These are phyloP conservation scores for Caiman crocodilus DNA, from an alignment of 2,797 vertebrate species.

Conservation along the genomic window DNA sequence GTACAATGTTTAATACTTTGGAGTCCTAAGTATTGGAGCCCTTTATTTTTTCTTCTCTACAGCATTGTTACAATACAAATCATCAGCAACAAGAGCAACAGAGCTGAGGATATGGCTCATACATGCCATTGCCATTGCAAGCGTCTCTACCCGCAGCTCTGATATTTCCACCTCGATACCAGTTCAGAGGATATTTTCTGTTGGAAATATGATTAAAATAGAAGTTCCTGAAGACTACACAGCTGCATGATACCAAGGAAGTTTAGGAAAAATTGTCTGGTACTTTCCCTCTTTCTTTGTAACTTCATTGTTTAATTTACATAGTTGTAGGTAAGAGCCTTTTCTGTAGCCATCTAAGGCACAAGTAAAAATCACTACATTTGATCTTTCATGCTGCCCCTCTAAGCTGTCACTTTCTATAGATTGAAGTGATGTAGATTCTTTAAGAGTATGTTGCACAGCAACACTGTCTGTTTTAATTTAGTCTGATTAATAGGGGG, in stretches of 20 bases:
- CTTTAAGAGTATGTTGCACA: background rate
- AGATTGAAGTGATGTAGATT: background rate
- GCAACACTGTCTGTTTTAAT: conserved; percentile 2
- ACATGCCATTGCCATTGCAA: too few relatives aligned
- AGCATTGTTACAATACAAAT: too few relatives aligned
- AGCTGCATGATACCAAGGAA: background rate
- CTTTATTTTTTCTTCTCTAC: background rate
- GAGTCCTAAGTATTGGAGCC: too few relatives aligned
- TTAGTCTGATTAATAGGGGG: background rate
- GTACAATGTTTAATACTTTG: background rate
- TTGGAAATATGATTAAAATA: background rate
- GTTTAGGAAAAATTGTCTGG: background rate
- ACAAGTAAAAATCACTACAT: background rate
- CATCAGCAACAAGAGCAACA: too few relatives aligned
- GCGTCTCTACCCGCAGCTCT: fast-evolving
- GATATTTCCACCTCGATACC: background rate
- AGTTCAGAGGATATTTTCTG: background rate
- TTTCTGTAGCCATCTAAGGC: background rate
- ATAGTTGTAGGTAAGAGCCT: background rate
- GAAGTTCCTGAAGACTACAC: background rate
- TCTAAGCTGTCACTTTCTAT: background rate
- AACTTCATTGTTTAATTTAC: background rate
- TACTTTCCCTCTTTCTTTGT: background rate
- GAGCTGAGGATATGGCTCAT: too few relatives aligned
- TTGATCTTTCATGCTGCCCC: background rate